Base-by-base conservation (phyloP, 1,140 invertebrate species). In the Drosophila guanche region DNA sequence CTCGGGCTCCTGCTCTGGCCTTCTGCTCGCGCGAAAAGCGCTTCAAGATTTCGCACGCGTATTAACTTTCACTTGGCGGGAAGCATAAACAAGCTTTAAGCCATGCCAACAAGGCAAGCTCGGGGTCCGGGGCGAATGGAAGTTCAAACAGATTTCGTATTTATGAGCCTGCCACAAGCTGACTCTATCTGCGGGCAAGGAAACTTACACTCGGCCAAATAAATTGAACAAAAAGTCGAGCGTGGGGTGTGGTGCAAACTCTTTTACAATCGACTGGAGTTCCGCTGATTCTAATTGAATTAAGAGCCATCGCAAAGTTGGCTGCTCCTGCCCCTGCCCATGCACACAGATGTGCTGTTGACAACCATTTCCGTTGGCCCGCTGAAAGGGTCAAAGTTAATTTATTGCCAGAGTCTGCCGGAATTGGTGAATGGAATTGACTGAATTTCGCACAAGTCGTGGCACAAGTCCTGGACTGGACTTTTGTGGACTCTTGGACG, bases 141-240 rank as follows among this genome's bases (percentile, higher is more conserved):
- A 78, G 71, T 76, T 78, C 58, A 88, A 78, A 76, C 73, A 78
- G 83, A 86, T 86, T 86, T 80, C 54, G 63, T 80, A 85, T 86
- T 85, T 85, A 85, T 80, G 81, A 80, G 71, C 77, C 63, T 43
- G 27, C 67, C 60, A 52, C 50, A 25, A 27, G 51, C 42, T 47
- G 10, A 22, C 12, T 8, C 5, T 37, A 20, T 10, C 41, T 47
- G 65, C 58, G 55, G 57, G 23, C 68, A 62, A 75, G 75, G 83
- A 65, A 81, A 81, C 84, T 83, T 78, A 78, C 63, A 78, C 54
- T 71, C 61, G 71, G 41, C 53, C 54, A 79, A 75, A 66, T 75
- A 79, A 75, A 71, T 67, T 58, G 66, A 81, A 54, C 29, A 76
- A 69, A 76, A 66, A 29, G 5, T 37, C 0, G 10, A 12, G 6